Evolutionary conservation across 2,113 vertebrate genomes (phyloP), one percentile per base, ranked within the genome.

Genomic region (Lampris megalopsis): DNA sequence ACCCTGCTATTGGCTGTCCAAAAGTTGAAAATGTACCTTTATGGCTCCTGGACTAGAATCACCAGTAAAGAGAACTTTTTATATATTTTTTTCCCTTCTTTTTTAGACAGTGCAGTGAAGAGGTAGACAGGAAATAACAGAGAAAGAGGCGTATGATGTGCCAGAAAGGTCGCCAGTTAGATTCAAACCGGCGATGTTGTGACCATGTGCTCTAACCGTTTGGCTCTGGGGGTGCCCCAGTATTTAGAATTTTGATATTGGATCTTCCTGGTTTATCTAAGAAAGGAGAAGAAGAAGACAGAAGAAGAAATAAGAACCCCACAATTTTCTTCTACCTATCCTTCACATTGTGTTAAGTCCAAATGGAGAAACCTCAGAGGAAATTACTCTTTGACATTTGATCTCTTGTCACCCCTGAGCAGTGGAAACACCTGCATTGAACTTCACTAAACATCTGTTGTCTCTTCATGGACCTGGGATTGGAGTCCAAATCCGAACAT

Each of bases 251-350:
- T 13, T 63, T 58, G 4, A 73, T 63, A 5, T 72, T 65, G 52
- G 42, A 66, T 48, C 63, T 53, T 73, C 53, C 57, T 24, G 24
- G 24, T 24, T 24, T 24, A 24, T 24, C 24, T 24, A 24, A 24
- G 24, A 24, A 24, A 24, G 24, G 24, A 24, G 24, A 24, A 24
- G 24, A 24, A 24, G 24, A 24, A 24, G 24, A 24, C 24, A 24
- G 24, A 24, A 24, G 24, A 24, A 24, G 81, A 81, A 86, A 81
- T 86, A 84, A 63, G 45, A 54, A 24, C 45, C 43, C 59, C 57
- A 0, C 37, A 36, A 37, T 50, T 60, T 71, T 1, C 1, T 60
- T 13, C 8, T 61, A 69, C 5, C 13, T 24, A 24, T 24, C 45
- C n/a, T 10, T 48, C 62, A 49, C 35, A 36, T 5, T 65, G 1